phyloP scores from a whole-genome alignment of 2,888 invertebrate species.

The Caprella mutica region DNA sequence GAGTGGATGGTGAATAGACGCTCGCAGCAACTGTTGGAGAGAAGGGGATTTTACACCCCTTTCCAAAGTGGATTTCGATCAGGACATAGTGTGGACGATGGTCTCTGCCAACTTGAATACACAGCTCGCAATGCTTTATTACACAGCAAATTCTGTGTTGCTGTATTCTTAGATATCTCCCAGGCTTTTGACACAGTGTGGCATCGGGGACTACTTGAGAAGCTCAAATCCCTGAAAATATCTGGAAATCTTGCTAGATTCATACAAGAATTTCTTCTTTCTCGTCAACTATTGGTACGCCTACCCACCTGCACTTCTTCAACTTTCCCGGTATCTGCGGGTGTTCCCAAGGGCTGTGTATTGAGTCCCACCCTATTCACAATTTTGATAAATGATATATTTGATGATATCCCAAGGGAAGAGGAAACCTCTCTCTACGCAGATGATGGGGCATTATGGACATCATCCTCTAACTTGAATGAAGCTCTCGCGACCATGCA shows the following conservation, averaged over 20 bases:
- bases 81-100: not conserved
- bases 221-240: not conserved
- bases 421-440: not conserved
- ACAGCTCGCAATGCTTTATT: not conserved
- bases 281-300: not conserved
- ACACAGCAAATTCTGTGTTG: not conserved
- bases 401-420: not conserved
- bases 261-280: not conserved
- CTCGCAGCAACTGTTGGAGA: not conserved
- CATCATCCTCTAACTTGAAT: no score
- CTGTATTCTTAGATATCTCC: not conserved
- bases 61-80: not conserved
- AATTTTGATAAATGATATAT: not conserved
- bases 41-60: not conserved
- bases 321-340: not conserved
- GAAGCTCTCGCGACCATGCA: not conserved
- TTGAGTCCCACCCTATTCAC: not conserved
- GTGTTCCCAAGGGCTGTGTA: slow-evolving; percentile 1
- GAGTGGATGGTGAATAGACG: not conserved
- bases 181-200: not conserved
- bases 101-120: not conserved
- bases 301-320: not conserved
- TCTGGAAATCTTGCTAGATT: not conserved
- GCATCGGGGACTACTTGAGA: not conserved
- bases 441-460: not conserved